Evolutionary conservation across 2,797 vertebrate species (phyloP), one percentile per base, ranked within the genome.

Genomic region (Naso thynnoides): DNA sequence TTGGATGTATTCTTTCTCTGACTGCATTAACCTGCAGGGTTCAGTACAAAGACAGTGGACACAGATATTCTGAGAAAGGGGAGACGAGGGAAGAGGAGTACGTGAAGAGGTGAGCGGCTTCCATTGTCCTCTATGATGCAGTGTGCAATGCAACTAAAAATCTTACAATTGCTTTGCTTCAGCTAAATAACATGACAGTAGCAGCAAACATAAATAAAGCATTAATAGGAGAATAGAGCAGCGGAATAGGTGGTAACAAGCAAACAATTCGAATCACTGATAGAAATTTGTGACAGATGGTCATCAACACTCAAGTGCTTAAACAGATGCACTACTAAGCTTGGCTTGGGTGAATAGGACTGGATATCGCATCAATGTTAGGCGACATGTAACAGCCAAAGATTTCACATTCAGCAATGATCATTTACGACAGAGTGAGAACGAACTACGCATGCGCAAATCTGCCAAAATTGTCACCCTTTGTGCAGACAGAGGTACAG

Each of bases 101-200:
- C 14, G 19, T 23, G 47, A 69, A 33, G 56, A 50, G 58, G 45
- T 23, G 29, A 21, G 57, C 18, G 5, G 36, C 21, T 13, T 0
- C 26, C 6, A 16, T 13, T 29, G 56, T 23, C 21, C 23, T 8
- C 42, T 53, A 38, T 53, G 15, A 48, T 58, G 29, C 58, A 27
- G 36, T 21, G 11, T 58, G 15, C 59, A 29, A 60, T 59, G 52
- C 57, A 72, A 50, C 62, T 16, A 31, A 55, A 41, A 59, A 26
- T 7, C 27, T 62, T 2, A 23, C n/a, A 47, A 13, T 36, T 52
- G n/a, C 24, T 59, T 24, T 48, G 39, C 41, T 19, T 53, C 54
- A 26, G 47, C 4, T 39, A 38, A 72, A 56, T 29, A 27, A 6
- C 6, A 27, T 5, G 19, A 50, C n/a, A 58, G 48, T 27, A 55